Evolutionary conservation across 2,888 invertebrate genomes (phyloP), one percentile per base, ranked within the genome.

Genomic region (Harpalus rufipes): DNA sequence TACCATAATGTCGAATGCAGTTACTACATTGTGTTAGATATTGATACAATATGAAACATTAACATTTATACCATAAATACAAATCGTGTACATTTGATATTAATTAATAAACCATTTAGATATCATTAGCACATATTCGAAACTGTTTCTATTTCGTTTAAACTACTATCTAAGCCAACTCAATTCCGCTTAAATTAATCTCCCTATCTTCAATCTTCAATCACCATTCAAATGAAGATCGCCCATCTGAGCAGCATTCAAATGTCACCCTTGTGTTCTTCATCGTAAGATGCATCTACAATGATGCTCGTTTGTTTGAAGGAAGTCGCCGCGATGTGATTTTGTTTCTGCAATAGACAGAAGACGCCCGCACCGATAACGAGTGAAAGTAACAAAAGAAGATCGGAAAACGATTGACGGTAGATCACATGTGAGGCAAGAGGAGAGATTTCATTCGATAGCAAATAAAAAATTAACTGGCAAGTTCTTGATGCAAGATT

Each of bases 301-400:
- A 1, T 7, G 14, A 16, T 32, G 8, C 7, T 74, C 72, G 44
- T 74, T 74, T 44, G 72, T 74, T 16, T 41, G 72, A 74, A 68
- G 72, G 72, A 74, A 74, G 44, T 74, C 14, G 18, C 41, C 41
- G 12, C 18, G 72, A 74, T 74, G 41, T 16, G 41, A 18, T 74
- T 74, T 74, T 44, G 72, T 74, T 74, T 74, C 41, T 74, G 44
- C 72, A 51, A 51, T 51, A 51, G 32, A 32, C 32, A 32, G 44
- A 51, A 51, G 44, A 51, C 72, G 72, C 72, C 72, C 72, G 72
- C 72, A 74, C 72, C 41, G 72, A 74, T 74, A 74, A 74, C 72
- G 18, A 74, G 72, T 74, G 72, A 74, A 74, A 74, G 72, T 74
- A 18, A 44, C 16, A 18, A 44, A 14, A 18, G 44, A 18, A 74